Evolutionary conservation across 2,113 vertebrate genomes (phyloP), one percentile per base, ranked within the genome.

Genomic region (Hyaena hyaena): DNA sequence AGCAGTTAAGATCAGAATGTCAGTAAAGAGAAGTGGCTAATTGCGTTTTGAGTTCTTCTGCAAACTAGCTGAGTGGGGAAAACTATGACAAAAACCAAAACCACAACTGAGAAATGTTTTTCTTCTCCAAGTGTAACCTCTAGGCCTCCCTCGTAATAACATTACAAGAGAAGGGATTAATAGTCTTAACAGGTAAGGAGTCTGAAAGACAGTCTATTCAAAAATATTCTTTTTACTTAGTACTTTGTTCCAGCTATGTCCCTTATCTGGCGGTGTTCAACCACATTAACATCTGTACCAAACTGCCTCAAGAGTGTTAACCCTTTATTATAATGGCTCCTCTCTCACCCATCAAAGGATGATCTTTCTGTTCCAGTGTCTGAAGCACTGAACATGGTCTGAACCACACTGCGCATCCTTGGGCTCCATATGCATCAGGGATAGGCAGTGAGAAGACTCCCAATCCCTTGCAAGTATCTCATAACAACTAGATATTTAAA

Each of bases 1-100:
- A 14, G 35, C 0, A 83, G 80, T n/a, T 39, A 71, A 26, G 28
- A 5, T 35, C 8, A 45, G n/a, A 79, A 26, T 14, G 39, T 76
- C 58, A n/a, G 15, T 48, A 66, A 50, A 96, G 53, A 81, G 53
- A 66, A 66, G 12, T 65, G 33, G 93, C 43, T 73, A 66, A 87
- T 12, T 61, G n/a, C 89, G 24, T 63, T 66, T 97, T 33, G 10
- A 77, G 85, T 95, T 97, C 84, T 86, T 83, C 48, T 86, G n/a
- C 63, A 95, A 94, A 87, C 31, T 76, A 88, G 26, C 50, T 68
- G 43, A 65, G 33, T 69, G 35, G n/a, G 50, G 24, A 43, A 71
- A 90, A 88, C n/a, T 43, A 31, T 65, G 90, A 94, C 0, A 6
- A 96, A 92, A 88, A 83, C 8, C 35, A 76, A 90, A 97, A 91